Conservation (phyloP, 2,888 invertebrate species). For the Cosmia trapezina region DNA sequence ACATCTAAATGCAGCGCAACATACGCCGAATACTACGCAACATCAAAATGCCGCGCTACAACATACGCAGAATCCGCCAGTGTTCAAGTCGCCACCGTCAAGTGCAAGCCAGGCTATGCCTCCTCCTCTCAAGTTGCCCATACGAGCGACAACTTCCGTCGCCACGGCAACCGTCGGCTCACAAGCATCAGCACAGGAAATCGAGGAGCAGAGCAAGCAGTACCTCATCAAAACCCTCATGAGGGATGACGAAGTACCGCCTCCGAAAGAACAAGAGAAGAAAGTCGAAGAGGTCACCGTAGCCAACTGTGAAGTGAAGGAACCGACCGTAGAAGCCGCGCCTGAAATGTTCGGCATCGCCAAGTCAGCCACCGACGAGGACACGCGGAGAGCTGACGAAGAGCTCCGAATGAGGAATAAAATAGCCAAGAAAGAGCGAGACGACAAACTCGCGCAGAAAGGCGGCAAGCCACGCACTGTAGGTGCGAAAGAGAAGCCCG, state of each 20-base stretch:
- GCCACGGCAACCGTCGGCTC: constrained; percentile 86
- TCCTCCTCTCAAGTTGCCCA: constrained; percentile 81
- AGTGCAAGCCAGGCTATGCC: constrained; percentile 75
- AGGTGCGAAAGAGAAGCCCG: constrained; percentile 84
- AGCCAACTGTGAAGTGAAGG: constrained; percentile 81
- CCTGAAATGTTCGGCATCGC: constrained; percentile 91
- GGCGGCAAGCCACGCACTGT: constrained; percentile 83
- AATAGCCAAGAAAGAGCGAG: constrained; percentile 74
- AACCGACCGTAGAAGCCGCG: constrained; percentile 81
- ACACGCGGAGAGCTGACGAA: constrained; percentile 76
- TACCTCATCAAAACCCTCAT: constrained; percentile 97
- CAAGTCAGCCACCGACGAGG: constrained; percentile 77
- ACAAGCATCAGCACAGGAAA: constrained; percentile 89
- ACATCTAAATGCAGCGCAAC: constrained; percentile 16
- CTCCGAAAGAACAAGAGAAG: constrained; percentile 90
- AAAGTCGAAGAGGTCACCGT: constrained; percentile 90
- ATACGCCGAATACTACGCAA: constrained; percentile 16
- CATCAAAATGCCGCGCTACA: constrained; percentile 15
- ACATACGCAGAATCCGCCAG: constrained; percentile 22
- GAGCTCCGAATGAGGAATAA: constrained; percentile 73
- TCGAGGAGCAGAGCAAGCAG: constrained; percentile 93
- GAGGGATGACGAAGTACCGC: constrained; percentile 95
- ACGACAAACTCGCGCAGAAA: constrained; percentile 82
- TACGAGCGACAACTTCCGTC: constrained; percentile 77
- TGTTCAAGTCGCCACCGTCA: constrained; percentile 38